Conservation (phyloP, 2,797 vertebrate genomes). For the Lithobates pipiens region DNA sequence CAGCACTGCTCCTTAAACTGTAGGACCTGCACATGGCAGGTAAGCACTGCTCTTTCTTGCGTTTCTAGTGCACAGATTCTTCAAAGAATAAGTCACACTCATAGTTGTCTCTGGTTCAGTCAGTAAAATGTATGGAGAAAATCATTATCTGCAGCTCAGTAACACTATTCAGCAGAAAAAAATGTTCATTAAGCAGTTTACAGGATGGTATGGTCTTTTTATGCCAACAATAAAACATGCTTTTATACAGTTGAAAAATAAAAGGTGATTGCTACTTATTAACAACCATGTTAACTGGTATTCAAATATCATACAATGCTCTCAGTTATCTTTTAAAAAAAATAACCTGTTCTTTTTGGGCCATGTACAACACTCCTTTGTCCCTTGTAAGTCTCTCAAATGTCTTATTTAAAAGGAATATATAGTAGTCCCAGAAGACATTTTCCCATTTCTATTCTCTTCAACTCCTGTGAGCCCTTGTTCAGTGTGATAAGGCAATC, state of each 20-base stretch:
- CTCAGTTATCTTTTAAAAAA: slow-evolving; percentile 73
- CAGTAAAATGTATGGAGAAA: background rate
- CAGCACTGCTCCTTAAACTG: background rate
- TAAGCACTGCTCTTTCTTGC: background rate
- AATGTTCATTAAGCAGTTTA: background rate
- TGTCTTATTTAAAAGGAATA: slow-evolving; percentile 87
- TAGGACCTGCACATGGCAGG: background rate
- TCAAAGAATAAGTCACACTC: background rate
- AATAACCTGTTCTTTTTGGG: slow-evolving; percentile 77
- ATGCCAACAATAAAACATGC: background rate
- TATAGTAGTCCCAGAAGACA: slow-evolving; percentile 84
- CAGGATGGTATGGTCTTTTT: background rate
- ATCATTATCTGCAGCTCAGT: background rate
- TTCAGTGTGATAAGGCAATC: slow-evolving; percentile 86
- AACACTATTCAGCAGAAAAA: background rate
- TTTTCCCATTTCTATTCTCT: slow-evolving; percentile 86
- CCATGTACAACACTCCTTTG: slow-evolving; percentile 78
- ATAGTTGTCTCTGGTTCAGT: background rate
- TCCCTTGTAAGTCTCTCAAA: slow-evolving; percentile 83
- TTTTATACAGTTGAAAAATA: slow-evolving; percentile 13
- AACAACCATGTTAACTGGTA: slow-evolving; percentile 70
- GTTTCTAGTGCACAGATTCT: background rate
- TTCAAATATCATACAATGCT: slow-evolving; percentile 72
- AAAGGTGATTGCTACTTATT: slow-evolving; percentile 65
- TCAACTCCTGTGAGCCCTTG: slow-evolving; percentile 83